phyloP scores from a whole-genome alignment of 2,888 invertebrate species.

The Polietes domitor region DNA sequence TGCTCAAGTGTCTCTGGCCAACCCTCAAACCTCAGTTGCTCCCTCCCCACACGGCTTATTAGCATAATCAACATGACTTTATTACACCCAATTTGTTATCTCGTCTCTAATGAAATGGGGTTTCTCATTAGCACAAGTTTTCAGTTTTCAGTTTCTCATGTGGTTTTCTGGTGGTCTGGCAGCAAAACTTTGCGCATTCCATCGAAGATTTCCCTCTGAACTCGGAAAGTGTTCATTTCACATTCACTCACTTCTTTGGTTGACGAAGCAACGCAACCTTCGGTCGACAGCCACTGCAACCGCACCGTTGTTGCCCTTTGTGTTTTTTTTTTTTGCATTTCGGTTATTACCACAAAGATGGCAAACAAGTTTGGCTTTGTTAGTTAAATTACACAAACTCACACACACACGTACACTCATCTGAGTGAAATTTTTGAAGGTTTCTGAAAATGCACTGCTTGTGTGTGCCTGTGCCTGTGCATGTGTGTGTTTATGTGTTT shows the following conservation, averaged over 20 bases:
- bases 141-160: too few species aligned
- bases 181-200: neutral
- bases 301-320: neutral
- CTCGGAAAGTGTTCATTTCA: constrained; percentile 6
- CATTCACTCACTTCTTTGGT: constrained; percentile 32
- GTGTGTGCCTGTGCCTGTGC: neutral
- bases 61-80: constrained; percentile 17
- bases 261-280: constrained; percentile 9
- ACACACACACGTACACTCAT: constrained; percentile 34
- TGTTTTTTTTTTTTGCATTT: constrained; percentile 19
- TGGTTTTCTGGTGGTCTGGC: constrained; percentile 2
- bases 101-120: constrained; percentile 17
- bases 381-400: constrained; percentile 43
- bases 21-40: neutral
- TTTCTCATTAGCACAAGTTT: neutral
- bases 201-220: constrained; percentile 45
- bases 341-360: constrained; percentile 51
- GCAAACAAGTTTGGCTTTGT: constrained; percentile 65
- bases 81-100: constrained; percentile 22
- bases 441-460: constrained; percentile 37
- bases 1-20: neutral
- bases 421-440: constrained; percentile 60
- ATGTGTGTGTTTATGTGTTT: constrained; percentile 40
- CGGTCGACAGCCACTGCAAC: constrained; percentile 13
- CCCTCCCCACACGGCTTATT: neutral